These are phyloP conservation scores for Anorthoa munda DNA, from an alignment of 2,888 invertebrate genomes.

Conservation along the genomic window DNA sequence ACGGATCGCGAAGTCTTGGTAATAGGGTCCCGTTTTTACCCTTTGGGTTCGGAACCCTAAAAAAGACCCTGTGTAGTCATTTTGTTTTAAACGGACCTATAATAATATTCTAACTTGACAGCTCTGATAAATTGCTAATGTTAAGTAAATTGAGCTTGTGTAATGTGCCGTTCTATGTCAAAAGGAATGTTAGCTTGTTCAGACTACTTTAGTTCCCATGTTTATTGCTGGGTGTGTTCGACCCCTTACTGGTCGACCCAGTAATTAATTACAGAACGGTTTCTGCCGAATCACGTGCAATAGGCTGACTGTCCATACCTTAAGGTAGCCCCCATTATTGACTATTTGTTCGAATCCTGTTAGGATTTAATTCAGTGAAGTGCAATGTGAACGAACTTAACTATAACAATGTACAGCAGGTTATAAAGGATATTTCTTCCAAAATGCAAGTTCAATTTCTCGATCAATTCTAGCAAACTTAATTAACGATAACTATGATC, in stretches of 20 bases:
- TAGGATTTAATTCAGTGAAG: conserved; percentile 33
- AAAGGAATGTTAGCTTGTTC: conserved; percentile 38
- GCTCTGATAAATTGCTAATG: conserved; percentile 61
- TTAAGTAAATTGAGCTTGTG: conserved; percentile 48
- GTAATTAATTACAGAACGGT: conserved; percentile 78
- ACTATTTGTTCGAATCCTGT: conserved; percentile 64
- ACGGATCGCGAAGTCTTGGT: too few species aligned
- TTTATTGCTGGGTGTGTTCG: conserved; percentile 64
- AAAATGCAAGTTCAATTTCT: too few species aligned
- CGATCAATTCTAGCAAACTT: too few species aligned
- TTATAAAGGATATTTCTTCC: not conserved
- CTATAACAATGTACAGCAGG: not conserved
- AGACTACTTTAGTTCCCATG: conserved; percentile 37
- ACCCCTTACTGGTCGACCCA: conserved; percentile 64
- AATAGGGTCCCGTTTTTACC: too few species aligned
- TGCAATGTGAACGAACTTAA: conserved; percentile 12
- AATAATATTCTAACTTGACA: conserved; percentile 49
- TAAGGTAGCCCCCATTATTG: conserved; percentile 68
- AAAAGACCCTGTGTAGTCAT: conserved; percentile 18
- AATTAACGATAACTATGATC: too few species aligned
- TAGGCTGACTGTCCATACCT: conserved; percentile 74
- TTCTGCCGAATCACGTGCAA: conserved; percentile 79
- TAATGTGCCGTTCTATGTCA: conserved; percentile 50
- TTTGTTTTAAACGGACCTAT: conserved; percentile 16
- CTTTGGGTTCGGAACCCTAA: too few species aligned